A percentile compares a stretch with the other conserved stretches of the same genome.
Evolutionary conservation across 1,140 invertebrate species (phyloP).

Genomic region (Lasioglossum baleicum): DNA sequence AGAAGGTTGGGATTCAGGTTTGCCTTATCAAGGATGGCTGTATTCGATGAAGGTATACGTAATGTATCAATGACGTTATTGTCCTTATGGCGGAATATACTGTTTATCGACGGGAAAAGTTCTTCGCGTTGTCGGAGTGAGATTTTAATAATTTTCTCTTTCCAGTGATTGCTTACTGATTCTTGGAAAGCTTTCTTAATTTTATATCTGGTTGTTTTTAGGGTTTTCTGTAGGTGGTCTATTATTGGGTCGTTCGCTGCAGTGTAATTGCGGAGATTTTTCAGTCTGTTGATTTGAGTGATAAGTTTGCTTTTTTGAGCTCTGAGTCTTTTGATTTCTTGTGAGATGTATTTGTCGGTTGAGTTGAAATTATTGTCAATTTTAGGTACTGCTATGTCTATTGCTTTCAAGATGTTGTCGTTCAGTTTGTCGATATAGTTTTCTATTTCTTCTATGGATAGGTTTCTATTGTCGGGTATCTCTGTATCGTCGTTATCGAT

Average conservation of each 20-base stretch:
- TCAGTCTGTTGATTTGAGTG: background rate
- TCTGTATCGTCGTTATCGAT: background rate
- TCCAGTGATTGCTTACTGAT: background rate
- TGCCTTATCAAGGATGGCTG: background rate
- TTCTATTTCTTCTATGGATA: background rate
- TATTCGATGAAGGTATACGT: background rate
- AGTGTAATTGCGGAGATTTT: background rate
- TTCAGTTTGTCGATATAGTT: background rate
- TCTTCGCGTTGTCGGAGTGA: background rate
- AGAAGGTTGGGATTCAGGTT: background rate
- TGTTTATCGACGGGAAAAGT: background rate
- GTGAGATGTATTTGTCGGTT: background rate
- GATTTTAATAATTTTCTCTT: background rate
- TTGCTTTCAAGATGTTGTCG: background rate
- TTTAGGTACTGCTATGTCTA: background rate
- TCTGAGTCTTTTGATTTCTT: background rate
- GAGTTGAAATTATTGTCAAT: background rate
- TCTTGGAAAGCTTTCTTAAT: background rate
- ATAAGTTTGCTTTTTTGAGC: background rate
- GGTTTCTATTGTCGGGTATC: background rate
- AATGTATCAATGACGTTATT: background rate
- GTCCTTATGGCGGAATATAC: background rate
- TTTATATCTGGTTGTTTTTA: background rate
- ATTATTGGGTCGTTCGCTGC: background rate
- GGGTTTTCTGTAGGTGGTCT: background rate